phyloP scores from a whole-genome alignment of 2,888 invertebrate genomes.

The Aspidiotus destructor region DNA sequence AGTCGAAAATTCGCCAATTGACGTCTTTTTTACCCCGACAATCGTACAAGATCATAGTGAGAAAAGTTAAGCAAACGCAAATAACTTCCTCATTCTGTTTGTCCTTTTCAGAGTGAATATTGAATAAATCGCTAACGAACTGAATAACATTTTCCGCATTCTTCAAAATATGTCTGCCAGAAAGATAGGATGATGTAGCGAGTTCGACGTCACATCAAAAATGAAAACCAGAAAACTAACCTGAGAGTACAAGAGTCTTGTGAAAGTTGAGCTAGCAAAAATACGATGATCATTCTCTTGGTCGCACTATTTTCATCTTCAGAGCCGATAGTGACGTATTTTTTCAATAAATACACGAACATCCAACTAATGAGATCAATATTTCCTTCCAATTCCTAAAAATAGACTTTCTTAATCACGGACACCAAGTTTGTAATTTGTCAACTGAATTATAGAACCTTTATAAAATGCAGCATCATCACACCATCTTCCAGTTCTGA shows the following conservation, averaged over 20 bases:
- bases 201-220: neutral
- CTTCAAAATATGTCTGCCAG: constrained; percentile 19
- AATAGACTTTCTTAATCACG: too few relatives aligned
- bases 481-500: too few relatives aligned
- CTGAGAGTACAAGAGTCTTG: neutral
- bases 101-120: neutral
- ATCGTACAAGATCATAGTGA: constrained; percentile 28
- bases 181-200: neutral
- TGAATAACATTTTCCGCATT: constrained; percentile 22
- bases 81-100: constrained; percentile 4
- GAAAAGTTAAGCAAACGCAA: constrained; percentile 24
- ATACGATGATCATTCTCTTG: constrained; percentile 4
- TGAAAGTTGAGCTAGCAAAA: constrained; percentile 15
- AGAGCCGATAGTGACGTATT: neutral
- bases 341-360: constrained; percentile 7
- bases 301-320: neutral
- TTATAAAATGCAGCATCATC: too few relatives aligned
- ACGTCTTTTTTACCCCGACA: constrained; percentile 12
- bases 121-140: constrained; percentile 18
- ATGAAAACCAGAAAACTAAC: neutral
- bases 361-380: constrained; percentile 3
- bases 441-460: too few relatives aligned
- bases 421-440: too few relatives aligned
- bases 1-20: constrained; percentile 5
- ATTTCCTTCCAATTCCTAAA: neutral